Conservation (phyloP, 2,888 invertebrate species). For the Tachina grossa region DNA sequence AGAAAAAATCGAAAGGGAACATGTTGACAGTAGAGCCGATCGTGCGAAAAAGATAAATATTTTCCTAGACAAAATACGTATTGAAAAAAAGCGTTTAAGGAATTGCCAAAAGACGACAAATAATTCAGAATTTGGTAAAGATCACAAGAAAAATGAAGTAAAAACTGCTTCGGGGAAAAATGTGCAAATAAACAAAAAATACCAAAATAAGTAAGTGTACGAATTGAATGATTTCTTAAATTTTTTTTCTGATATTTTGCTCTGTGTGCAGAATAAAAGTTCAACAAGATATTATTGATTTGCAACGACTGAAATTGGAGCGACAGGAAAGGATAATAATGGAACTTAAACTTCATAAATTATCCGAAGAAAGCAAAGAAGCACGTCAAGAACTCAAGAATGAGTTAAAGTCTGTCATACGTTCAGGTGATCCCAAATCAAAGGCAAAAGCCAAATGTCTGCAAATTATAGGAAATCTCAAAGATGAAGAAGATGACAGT, state of each 20-base stretch:
- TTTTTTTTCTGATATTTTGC: neutral
- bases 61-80: conserved; percentile 81
- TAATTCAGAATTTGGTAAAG: conserved; percentile 23
- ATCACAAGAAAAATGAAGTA: neutral
- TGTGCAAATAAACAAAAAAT: conserved; percentile 78
- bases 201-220: conserved; percentile 80
- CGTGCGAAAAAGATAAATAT: conserved; percentile 81
- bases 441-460: conserved; percentile 83
- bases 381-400: conserved; percentile 85
- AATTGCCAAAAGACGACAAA: conserved; percentile 41
- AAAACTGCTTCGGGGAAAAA: conserved; percentile 34
- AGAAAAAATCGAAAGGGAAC: conserved; percentile 80
- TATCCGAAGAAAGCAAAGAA: conserved; percentile 86
- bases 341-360: conserved; percentile 88
- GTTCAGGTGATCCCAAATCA: conserved; percentile 85
- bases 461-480: conserved; percentile 80
- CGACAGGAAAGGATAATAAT: conserved; percentile 89
- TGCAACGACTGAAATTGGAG: conserved; percentile 88
- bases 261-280: conserved; percentile 85
- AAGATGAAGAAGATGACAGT: conserved; percentile 79
- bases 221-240: neutral
- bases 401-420: conserved; percentile 84
- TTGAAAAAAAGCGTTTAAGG: conserved; percentile 76
- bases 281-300: conserved; percentile 89
- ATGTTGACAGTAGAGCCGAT: conserved; percentile 74